Conservation (phyloP, 2,113 vertebrate species). For the Hemiscyllium ocellatum region DNA sequence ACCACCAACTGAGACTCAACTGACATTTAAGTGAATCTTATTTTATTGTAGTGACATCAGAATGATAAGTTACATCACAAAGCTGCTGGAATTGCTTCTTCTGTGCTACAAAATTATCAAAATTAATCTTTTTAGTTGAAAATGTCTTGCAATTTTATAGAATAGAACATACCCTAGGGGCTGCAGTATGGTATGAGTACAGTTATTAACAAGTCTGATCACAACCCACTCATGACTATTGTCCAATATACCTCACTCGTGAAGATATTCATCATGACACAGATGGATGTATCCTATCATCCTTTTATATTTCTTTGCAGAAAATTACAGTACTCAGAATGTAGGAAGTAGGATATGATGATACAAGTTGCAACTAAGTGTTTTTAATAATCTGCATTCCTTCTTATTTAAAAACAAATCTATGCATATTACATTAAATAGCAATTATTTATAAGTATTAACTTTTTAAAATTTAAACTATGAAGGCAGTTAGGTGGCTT, state of each 20-base stretch:
- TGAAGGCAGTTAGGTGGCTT: constrained; percentile 24
- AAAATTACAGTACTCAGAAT: background rate
- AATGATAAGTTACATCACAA: background rate
- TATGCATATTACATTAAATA: background rate
- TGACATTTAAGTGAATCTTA: background rate
- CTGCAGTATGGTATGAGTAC: background rate
- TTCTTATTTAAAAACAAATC: background rate
- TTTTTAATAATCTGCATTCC: background rate
- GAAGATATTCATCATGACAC: background rate
- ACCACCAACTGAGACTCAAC: background rate
- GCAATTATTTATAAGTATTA: background rate
- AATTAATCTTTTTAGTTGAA: background rate
- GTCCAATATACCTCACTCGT: background rate
- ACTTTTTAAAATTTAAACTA: constrained; percentile 14
- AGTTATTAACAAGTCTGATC: background rate
- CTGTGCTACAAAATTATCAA: background rate
- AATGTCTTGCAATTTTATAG: background rate
- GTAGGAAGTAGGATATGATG: background rate
- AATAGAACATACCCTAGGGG: background rate
- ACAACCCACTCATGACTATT: background rate
- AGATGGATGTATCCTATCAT: background rate
- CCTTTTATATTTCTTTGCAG: background rate
- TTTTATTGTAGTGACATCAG: background rate
- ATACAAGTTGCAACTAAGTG: background rate
- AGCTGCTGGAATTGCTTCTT: background rate